Evolutionary conservation across 2,888 invertebrate species (phyloP), one percentile per base, ranked within the genome.

Genomic region (Amblyjoppa proteus): DNA sequence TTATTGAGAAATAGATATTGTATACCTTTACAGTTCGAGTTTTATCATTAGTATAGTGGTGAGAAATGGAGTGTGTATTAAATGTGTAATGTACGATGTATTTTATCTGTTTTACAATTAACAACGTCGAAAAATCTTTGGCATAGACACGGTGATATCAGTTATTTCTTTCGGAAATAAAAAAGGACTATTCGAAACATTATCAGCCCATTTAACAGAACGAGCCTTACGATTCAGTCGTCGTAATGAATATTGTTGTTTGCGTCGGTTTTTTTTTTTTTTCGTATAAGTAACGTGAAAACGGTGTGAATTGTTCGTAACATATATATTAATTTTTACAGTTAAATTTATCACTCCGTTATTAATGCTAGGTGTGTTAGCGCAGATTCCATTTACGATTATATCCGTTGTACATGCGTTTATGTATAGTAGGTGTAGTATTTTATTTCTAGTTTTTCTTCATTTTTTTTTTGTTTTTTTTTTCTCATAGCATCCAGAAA

Each of bases 111-210:
- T 78, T 83, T 64, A 86, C 90, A 92, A 90, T 91, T 89, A 31
- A 31, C 28, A 61, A 90, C 88, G 87, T 92, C 89, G 89, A 90
- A 90, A 89, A 89, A 92, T 93, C 93, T 93, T 93, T 93, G 93
- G 93, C 89, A 92, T 92, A 90, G 89, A 91, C 89, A 88, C 89
- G 90, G 70, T 80, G 85, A 82, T 78, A 81, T 38, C 58, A 20
- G 45, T 78, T 87, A 86, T 88, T 88, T 87, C 69, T 88, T 88
- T 86, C 85, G 87, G 38, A 71, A 78, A 80, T 70, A 11, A 76
- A 68, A 82, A 83, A 75, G 41, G 9, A 71, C 34, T 41, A 38
- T 41, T 58, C 11, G 41, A 74, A 28, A 20, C 25, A 20, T 58
- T 58, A 71, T 82, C 51, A 71, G 68, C 73, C 73, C 74, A 53